A percentile compares a stretch with the other conserved stretches of the same genome.
Evolutionary conservation across 2,888 invertebrate genomes (phyloP).

Genomic region (Neuroscelio doddi): DNA sequence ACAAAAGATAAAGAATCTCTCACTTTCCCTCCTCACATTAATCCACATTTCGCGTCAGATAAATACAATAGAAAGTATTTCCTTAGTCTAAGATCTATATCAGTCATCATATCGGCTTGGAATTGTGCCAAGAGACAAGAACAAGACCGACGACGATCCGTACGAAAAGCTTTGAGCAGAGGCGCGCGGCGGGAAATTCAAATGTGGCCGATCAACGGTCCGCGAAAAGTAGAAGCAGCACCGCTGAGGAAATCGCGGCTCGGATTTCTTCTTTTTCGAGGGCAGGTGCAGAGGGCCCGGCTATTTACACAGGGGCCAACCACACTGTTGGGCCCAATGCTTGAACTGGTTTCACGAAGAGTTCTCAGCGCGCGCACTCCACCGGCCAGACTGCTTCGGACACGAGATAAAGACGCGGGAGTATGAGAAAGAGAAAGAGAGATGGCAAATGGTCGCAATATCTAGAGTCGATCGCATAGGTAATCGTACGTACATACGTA

Average conservation of each 20-base stretch:
- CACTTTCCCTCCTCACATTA: not conserved
- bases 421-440: conserved; percentile 13
- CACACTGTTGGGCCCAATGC: not conserved
- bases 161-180: not conserved
- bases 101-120: not conserved
- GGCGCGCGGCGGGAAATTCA: conserved; percentile 1
- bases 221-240: not conserved
- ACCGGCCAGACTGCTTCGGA: conserved; percentile 10
- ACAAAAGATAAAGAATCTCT: not conserved
- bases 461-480: conserved; percentile 42
- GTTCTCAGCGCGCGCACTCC: not conserved
- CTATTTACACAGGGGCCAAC: not conserved
- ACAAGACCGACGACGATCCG: not conserved
- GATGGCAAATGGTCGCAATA: too few relatives aligned
- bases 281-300: conserved; percentile 3
- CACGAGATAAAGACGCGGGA: conserved; percentile 8
- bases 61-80: not conserved
- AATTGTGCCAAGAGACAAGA: not conserved
- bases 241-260: not conserved
- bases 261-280: conserved; percentile 1
- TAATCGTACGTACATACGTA: conserved; percentile 45
- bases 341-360: conserved; percentile 31
- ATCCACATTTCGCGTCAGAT: not conserved
- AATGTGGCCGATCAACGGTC: not conserved
- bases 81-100: not conserved